Conservation (phyloP, 2,797 vertebrate genomes). For the Myiothlypis chrysogaster region DNA sequence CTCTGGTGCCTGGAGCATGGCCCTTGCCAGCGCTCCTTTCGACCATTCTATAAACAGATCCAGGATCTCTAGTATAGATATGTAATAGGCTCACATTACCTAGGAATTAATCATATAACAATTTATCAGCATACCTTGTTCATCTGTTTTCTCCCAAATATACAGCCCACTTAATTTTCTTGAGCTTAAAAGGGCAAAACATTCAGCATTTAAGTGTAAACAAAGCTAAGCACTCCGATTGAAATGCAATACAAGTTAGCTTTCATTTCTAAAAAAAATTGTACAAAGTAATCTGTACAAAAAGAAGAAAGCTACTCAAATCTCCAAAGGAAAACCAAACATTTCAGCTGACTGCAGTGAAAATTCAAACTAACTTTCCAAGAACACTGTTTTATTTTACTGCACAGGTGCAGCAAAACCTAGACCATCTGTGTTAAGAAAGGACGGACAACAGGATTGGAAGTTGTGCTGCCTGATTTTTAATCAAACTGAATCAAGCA, state of each 20-base stretch:
- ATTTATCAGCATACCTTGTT: not conserved
- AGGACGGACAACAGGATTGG: not conserved
- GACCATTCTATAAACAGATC: not conserved
- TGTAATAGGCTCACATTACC: not conserved
- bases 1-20: not conserved
- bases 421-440: not conserved
- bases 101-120: not conserved
- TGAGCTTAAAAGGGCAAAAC: not conserved
- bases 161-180: not conserved
- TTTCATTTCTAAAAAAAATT: not conserved
- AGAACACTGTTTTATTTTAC: not conserved
- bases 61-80: not conserved
- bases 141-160: not conserved
- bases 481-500: not conserved
- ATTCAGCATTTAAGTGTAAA: not conserved
- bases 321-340: not conserved
- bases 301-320: not conserved
- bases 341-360: not conserved
- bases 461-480: not conserved
- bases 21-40: not conserved
- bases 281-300: not conserved
- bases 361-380: not conserved
- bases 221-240: not conserved
- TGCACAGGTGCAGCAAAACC: not conserved
- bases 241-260: not conserved